A percentile compares a stretch with the other conserved stretches of the same genome.
These are phyloP conservation scores for Microplitis demolitor DNA, from an alignment of 1,140 invertebrate species.

Conservation along the genomic window DNA sequence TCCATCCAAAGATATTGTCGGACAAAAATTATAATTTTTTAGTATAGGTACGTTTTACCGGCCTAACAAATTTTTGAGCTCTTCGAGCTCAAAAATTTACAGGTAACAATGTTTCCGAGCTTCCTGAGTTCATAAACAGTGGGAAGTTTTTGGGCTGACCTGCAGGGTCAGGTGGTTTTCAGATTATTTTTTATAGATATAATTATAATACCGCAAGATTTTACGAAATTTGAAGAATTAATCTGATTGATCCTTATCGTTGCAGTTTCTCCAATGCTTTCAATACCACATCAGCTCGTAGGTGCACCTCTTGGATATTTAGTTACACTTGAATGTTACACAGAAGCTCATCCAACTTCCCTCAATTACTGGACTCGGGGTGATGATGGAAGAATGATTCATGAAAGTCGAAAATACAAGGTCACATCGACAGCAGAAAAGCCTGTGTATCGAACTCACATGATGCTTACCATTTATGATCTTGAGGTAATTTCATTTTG, in stretches of 20 bases:
- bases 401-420: conserved; percentile 81
- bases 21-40: too few relatives aligned
- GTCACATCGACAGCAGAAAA: conserved; percentile 54
- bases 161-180: too few relatives aligned
- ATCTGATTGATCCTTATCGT: conserved; percentile 48
- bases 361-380: conserved; percentile 87
- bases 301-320: conserved; percentile 79
- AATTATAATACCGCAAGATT: background rate
- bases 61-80: too few relatives aligned
- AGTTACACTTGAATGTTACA: conserved; percentile 85
- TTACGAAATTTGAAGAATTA: background rate
- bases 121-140: too few relatives aligned
- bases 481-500: conserved; percentile 62
- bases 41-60: too few relatives aligned
- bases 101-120: too few relatives aligned
- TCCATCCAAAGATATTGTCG: too few relatives aligned
- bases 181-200: too few relatives aligned
- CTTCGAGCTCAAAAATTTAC: too few relatives aligned
- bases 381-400: conserved; percentile 88
- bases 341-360: conserved; percentile 88
- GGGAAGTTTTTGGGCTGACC: too few relatives aligned
- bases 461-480: conserved; percentile 78
- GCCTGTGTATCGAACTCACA: conserved; percentile 82
- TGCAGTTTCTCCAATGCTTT: conserved; percentile 87
- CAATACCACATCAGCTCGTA: conserved; percentile 89